Conservation (phyloP, 2,888 invertebrate species). For the Limenitis arthemis region DNA sequence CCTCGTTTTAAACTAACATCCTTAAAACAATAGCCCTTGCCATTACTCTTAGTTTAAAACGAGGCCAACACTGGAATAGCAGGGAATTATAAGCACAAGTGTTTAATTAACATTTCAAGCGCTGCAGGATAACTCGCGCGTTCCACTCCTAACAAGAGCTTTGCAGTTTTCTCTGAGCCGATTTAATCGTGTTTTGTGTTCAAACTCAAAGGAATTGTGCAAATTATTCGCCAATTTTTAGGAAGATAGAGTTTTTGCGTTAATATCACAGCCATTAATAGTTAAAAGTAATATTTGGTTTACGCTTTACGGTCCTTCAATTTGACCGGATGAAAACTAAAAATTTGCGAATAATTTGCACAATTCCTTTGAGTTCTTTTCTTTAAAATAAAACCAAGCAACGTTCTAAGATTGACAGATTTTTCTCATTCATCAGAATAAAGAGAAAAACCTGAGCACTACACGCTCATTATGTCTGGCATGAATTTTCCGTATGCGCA, state of each 20-base stretch:
- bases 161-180: constrained; percentile 2
- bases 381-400: background rate
- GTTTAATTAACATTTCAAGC: constrained; percentile 20
- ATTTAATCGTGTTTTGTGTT: constrained; percentile 10
- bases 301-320: too few species aligned
- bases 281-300: too few species aligned
- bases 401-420: constrained; percentile 2
- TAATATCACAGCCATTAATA: too few species aligned
- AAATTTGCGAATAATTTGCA: too few species aligned
- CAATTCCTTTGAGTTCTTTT: too few species aligned
- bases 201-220: background rate
- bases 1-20: too few species aligned
- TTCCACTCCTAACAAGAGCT: constrained; percentile 5
- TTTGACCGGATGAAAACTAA: too few species aligned
- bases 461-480: background rate
- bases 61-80: constrained; percentile 5
- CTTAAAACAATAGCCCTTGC: too few species aligned
- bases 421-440: constrained; percentile 1
- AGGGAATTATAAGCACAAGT: constrained; percentile 8
- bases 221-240: background rate
- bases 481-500: too few species aligned
- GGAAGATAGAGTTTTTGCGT: too few species aligned
- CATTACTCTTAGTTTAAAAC: constrained; percentile 9
- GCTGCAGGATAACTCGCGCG: constrained; percentile 12
- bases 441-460: background rate